Evolutionary conservation across 1,140 invertebrate genomes (phyloP), one percentile per base, ranked within the genome.

Genomic region (Wiebesia pumilae): DNA sequence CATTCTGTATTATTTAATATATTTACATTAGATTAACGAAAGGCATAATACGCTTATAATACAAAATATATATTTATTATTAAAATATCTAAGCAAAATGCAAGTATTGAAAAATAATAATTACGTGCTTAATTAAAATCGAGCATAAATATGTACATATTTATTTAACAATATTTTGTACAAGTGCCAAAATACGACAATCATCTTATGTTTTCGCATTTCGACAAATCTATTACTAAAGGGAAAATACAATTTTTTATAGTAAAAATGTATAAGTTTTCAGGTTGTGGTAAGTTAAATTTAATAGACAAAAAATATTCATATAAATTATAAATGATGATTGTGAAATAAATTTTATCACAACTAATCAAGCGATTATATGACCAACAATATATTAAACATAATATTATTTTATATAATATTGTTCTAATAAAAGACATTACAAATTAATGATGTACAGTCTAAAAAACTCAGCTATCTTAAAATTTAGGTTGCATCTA

Each of bases 71-170:
- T 65, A 54, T 62, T 35, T 79, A 35, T 35, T 27, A 84, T 84
- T 69, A 85, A 51, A 73, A 81, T 54, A 85, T 19, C 43, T 9
- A 86, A 86, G 80, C 71, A 86, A 47, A 81, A 86, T 86, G 54
- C 80, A 71, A 58, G 71, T 62, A 85, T 62, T n/a, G 33, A 78
- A 79, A 43, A 67, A 51, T 73, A 43, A 86, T 24, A 47, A 81
- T 33, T 73, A 77, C 85, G 75, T 83, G 81, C 85, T 75, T 75
- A 79, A 78, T 86, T 62, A 71, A 69, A 87, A 58, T 79, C 81
- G 80, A 87, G 73, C 81, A 83, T 81, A 86, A 75, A 79, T 87
- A 82, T 86, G 51, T 83, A 86, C 69, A 86, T 58, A 73, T 62
- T 85, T 69, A 43, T 69, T 51, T 47, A 80, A 58, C 10, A 43